Base-by-base conservation (phyloP, 2,797 vertebrate species). In the Eospalax fontanierii region DNA sequence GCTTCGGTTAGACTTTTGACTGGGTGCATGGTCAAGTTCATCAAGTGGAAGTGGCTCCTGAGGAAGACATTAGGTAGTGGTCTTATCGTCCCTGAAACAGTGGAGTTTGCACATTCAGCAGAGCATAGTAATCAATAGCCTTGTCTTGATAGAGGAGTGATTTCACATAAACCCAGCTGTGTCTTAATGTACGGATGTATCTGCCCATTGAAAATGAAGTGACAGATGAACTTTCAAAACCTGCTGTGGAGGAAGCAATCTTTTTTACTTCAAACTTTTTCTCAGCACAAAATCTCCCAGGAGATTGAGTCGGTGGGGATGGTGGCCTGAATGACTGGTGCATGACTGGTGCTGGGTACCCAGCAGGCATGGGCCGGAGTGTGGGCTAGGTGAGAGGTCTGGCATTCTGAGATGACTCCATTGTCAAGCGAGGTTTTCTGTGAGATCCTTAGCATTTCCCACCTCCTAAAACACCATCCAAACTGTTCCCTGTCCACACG, bases 151-250 rank as follows among this genome's bases (percentile, higher is more conserved):
- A 82, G 35, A 0, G 0, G n/a, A 90, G 85, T 63, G n/a, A 18
- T 79, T 54, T 83, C 3, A 0, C 4, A 11, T 30, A 63, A 63
- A 54, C 43, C 2, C 26, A 24, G 26, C 0, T 0, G 0, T 0
- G 0, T 93, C 16, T 85, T 15, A 57, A 26, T 63, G 43, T 76
- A 65, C 0, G 2, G 66, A 10, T 43, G 46, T 35, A 22, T n/a
- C 57, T 40, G 26, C 46, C 59, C 6, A 1, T 84, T 50, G 21
- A 61, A 70, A 70, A 43, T 19, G 57, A 91, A 87, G n/a, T 28
- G 26, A 19, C 35, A 4, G 33, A 66, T 65, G 61, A 61, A 22
- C 21, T 68, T 82, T 82, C 30, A 26, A 83, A 92, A 73, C 46
- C 28, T 81, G 14, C 6, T 57, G 14, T 30, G 10, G 85, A 43